These are phyloP conservation scores for Melanogrammus aeglefinus DNA, from an alignment of 2,797 vertebrate species.

Conservation along the genomic window DNA sequence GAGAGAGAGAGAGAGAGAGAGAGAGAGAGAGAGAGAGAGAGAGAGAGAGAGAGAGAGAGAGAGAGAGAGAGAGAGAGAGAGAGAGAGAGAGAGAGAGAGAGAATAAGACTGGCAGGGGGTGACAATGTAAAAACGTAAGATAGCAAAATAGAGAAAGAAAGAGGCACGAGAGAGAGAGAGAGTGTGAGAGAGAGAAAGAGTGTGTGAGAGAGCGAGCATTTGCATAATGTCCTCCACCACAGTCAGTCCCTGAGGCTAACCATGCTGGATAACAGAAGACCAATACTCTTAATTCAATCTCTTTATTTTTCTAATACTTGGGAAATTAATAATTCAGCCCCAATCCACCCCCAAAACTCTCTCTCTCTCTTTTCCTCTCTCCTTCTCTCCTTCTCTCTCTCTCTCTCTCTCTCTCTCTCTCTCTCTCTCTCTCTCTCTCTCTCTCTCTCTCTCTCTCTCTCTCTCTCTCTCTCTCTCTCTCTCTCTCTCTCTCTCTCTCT, in stretches of 20 bases:
- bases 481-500: slow-evolving; percentile 59
- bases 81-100: slow-evolving; percentile 55
- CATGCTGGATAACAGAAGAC: slow-evolving; percentile 96
- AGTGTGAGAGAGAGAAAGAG: slow-evolving; percentile 65
- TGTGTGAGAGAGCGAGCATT: slow-evolving; percentile 85
- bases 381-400: slow-evolving; percentile 45
- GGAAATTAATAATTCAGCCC: slow-evolving; percentile 99
- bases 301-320: slow-evolving; percentile 99
- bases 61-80: slow-evolving; percentile 59
- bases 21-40: slow-evolving; percentile 14
- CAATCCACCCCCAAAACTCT: slow-evolving; percentile 65
- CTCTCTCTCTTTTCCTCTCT: slow-evolving; percentile 15
- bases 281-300: slow-evolving; percentile 99
- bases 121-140: slow-evolving; percentile 65
- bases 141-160: slow-evolving; percentile 67
- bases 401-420: slow-evolving; percentile 38
- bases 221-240: slow-evolving; percentile 99
- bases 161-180: slow-evolving; percentile 70
- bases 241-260: slow-evolving; percentile 93
- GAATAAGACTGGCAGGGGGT: slow-evolving; percentile 66
- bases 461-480: slow-evolving; percentile 60
- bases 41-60: slow-evolving; percentile 27
- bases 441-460: slow-evolving; percentile 33
- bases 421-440: slow-evolving; percentile 36
- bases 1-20: slow-evolving; percentile 21